These are phyloP conservation scores for Epirrhoe tristata DNA, from an alignment of 2,888 invertebrate species.

Conservation along the genomic window DNA sequence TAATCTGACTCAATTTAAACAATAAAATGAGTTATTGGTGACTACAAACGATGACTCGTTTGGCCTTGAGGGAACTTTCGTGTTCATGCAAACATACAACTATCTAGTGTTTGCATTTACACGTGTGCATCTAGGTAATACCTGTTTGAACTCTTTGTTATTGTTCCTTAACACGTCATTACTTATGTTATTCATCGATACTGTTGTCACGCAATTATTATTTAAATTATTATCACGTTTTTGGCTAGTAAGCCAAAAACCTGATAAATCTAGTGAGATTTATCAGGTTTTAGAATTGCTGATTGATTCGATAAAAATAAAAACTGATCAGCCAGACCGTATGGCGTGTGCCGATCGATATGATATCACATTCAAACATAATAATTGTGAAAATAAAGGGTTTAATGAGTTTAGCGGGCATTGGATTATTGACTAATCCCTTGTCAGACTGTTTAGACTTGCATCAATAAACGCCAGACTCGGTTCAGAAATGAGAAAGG, in stretches of 20 bases:
- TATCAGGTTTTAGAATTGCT: slow-evolving; percentile 5
- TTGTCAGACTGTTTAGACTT: slow-evolving; percentile 11
- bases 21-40: slow-evolving; percentile 19
- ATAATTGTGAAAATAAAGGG: background rate
- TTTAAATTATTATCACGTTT: slow-evolving; percentile 17
- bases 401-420: background rate
- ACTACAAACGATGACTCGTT: slow-evolving; percentile 11
- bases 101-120: slow-evolving; percentile 19
- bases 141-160: slow-evolving; percentile 31
- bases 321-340: background rate
- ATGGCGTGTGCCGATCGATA: slow-evolving; percentile 9
- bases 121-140: slow-evolving; percentile 18
- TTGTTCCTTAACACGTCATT: slow-evolving; percentile 24
- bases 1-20: no score
- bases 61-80: slow-evolving; percentile 17
- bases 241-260: no score
- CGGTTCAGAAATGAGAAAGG: slow-evolving; percentile 55
- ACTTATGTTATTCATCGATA: slow-evolving; percentile 13
- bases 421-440: slow-evolving; percentile 19
- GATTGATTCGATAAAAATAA: slow-evolving; percentile 15
- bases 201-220: slow-evolving; percentile 12
- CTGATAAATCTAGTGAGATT: no score
- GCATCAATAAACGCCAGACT: slow-evolving; percentile 19
- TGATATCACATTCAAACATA: background rate
- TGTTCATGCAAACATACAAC: background rate